Percentiles rank a stretch among this genome's conserved stretches.
Evolutionary conservation across 2,888 invertebrate genomes (phyloP).

Genomic region (Epinotia demarniana): DNA sequence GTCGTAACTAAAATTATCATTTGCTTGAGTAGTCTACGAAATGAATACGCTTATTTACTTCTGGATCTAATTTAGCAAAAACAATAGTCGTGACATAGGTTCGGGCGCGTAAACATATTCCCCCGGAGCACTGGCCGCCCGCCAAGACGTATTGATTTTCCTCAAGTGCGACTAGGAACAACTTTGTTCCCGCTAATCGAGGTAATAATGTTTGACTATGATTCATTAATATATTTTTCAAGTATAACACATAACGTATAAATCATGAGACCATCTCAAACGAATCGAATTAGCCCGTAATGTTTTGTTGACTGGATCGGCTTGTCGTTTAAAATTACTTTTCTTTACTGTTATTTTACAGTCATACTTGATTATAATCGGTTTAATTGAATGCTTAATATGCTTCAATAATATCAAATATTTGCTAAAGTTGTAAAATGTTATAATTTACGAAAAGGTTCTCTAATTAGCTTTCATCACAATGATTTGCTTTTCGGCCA

Average conservation of each 20-base stretch:
- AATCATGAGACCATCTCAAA: too few species aligned
- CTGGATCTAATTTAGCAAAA: conserved; percentile 59
- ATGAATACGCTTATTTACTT: conserved; percentile 53
- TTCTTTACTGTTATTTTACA: too few species aligned
- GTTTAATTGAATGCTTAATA: too few species aligned
- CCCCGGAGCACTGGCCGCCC: conserved; percentile 54
- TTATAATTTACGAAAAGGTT: background rate
- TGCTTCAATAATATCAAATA: too few species aligned
- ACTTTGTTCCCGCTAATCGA: conserved; percentile 23
- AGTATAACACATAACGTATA: too few species aligned
- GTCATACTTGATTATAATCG: too few species aligned
- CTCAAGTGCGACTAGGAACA: conserved; percentile 46
- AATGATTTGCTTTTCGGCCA: background rate
- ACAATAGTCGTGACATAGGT: conserved; percentile 64
- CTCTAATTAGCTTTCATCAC: background rate
- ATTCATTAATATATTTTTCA: conserved; percentile 9
- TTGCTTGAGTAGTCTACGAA: background rate
- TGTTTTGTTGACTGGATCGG: too few species aligned
- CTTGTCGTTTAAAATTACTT: too few species aligned
- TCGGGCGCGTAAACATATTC: conserved; percentile 64
- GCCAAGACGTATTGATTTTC: conserved; percentile 67
- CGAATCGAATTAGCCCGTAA: too few species aligned
- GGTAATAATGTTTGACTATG: conserved; percentile 22
- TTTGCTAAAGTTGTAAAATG: too few species aligned
- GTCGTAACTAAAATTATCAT: background rate